phyloP scores from a whole-genome alignment of 2,113 vertebrate species.

The Xiphorhynchus elegans region DNA sequence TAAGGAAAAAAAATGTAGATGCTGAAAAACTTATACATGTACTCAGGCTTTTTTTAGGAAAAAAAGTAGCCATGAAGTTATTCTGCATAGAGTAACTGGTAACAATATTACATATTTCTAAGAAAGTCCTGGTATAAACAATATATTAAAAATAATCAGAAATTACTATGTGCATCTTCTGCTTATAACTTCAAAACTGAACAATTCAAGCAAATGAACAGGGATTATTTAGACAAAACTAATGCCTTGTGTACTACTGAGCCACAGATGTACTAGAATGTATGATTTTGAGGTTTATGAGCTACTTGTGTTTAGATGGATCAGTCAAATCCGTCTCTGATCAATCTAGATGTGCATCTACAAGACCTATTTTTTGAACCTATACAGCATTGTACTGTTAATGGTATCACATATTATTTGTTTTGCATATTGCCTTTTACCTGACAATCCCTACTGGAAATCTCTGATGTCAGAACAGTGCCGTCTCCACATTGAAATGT shows the following conservation, averaged over 20 bases:
- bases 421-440: background rate
- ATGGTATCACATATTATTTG: background rate
- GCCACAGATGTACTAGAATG: background rate
- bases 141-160: background rate
- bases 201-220: background rate
- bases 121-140: background rate
- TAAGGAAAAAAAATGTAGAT: background rate
- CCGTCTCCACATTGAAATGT: background rate
- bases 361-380: constrained; percentile 1
- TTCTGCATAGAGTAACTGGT: background rate
- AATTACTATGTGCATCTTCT: background rate
- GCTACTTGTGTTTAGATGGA: background rate
- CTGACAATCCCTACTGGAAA: background rate
- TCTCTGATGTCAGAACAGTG: background rate
- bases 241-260: background rate
- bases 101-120: background rate
- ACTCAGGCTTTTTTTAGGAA: background rate
- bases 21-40: background rate
- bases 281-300: constrained; percentile 1
- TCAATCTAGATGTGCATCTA: background rate
- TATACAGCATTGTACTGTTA: background rate
- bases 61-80: background rate
- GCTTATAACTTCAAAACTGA: background rate
- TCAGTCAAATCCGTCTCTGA: background rate
- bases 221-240: background rate